phyloP scores from a whole-genome alignment of 2,888 invertebrate species.

The Antheraea assamensis region DNA sequence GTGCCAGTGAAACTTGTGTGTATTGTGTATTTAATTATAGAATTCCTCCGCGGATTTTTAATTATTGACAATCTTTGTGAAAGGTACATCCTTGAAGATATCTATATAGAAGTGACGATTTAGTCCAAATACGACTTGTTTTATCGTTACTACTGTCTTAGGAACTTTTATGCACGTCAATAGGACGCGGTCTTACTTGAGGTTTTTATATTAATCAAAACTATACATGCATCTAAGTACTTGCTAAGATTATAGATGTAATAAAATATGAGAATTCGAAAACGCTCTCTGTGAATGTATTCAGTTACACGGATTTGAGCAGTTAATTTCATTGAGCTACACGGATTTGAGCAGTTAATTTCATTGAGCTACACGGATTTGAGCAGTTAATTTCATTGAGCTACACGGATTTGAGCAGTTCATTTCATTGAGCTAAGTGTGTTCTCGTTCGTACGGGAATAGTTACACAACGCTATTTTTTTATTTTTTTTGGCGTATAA shows the following conservation, averaged over 20 bases:
- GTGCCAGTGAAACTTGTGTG: neutral
- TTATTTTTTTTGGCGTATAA: too few species aligned
- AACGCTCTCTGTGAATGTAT: neutral
- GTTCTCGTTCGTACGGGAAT: neutral
- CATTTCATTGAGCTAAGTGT: neutral
- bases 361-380: neutral
- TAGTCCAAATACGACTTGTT: neutral
- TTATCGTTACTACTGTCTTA: neutral
- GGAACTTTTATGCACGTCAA: neutral
- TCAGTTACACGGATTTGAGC: neutral
- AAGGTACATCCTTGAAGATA: neutral
- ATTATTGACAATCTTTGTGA: neutral
- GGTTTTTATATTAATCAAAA: neutral
- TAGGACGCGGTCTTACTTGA: neutral
- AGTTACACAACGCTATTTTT: neutral
- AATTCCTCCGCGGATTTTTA: neutral
- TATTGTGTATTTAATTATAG: neutral
- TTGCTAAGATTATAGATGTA: neutral
- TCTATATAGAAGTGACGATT: neutral
- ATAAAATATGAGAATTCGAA: neutral
- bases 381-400: neutral
- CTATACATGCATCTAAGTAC: neutral
- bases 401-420: neutral
- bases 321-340: neutral
- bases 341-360: neutral